phyloP scores from a whole-genome alignment of 1,140 invertebrate genomes.

The Araneus ventricosus region DNA sequence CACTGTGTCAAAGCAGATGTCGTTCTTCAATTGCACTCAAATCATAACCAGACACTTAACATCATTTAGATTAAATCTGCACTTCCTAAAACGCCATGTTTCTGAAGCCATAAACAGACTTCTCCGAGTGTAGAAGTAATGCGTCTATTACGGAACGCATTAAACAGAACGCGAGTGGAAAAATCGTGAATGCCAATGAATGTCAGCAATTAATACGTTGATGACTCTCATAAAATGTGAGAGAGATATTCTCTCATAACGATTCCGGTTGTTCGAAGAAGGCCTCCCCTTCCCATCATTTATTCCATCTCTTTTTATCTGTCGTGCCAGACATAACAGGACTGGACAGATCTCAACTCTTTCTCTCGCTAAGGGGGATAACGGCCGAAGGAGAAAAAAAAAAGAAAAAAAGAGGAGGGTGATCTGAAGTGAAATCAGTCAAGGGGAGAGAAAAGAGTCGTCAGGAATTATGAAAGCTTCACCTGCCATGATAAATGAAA shows the following conservation, averaged over 20 bases:
- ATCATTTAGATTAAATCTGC: not conserved
- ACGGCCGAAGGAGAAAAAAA: not conserved
- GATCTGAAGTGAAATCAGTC: slow-evolving; percentile 46
- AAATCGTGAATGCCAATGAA: not conserved
- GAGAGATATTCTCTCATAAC: not conserved
- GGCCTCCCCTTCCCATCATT: not conserved
- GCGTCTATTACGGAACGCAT: not conserved
- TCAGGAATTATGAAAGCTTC: slow-evolving; percentile 62
- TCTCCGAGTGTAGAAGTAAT: not conserved
- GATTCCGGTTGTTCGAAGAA: not conserved
- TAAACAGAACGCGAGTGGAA: not conserved
- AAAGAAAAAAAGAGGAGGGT: not conserved
- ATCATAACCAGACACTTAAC: too few relatives aligned
- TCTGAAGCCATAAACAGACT: not conserved
- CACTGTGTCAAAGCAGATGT: too few relatives aligned
- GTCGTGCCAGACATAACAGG: slow-evolving; percentile 18
- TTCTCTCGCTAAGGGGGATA: not conserved
- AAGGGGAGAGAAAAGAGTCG: slow-evolving; percentile 55
- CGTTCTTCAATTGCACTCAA: too few relatives aligned
- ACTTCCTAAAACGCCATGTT: not conserved
- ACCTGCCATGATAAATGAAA: slow-evolving; percentile 67
- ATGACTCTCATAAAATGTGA: slow-evolving; percentile 23
- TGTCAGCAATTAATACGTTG: not conserved
- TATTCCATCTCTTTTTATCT: not conserved
- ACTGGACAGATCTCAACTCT: slow-evolving; percentile 4